phyloP scores from a whole-genome alignment of 2,888 invertebrate species.

The Chalcis sispes region DNA sequence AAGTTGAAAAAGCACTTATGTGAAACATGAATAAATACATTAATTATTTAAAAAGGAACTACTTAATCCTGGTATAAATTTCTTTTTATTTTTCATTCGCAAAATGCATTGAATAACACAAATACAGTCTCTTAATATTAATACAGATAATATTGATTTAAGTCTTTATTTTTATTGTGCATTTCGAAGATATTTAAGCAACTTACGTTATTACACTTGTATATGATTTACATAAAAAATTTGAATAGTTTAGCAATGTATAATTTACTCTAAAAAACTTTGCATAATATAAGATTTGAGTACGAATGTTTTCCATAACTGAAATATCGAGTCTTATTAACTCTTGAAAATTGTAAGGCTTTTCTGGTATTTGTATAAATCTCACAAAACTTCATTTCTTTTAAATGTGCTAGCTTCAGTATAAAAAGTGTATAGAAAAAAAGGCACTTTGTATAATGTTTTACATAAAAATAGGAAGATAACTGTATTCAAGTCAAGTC shows the following conservation, averaged over 20 bases:
- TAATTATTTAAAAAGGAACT: conserved; percentile 49
- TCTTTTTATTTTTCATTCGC: conserved; percentile 28
- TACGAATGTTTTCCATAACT: conserved; percentile 42
- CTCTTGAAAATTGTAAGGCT: conserved; percentile 47
- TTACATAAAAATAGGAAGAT: conserved; percentile 55
- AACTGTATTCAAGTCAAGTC: conserved; percentile 33
- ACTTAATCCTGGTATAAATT: conserved; percentile 31
- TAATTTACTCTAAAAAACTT: conserved; percentile 48
- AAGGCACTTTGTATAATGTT: conserved; percentile 57
- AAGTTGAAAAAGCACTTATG: conserved; percentile 44
- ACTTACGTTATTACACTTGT: conserved; percentile 27
- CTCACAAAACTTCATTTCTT: conserved; percentile 43
- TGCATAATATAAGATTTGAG: conserved; percentile 40
- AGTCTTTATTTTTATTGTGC: conserved; percentile 54
- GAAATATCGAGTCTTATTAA: conserved; percentile 45
- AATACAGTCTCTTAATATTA: conserved; percentile 50
- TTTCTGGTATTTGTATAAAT: conserved; percentile 51
- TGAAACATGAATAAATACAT: conserved; percentile 33
- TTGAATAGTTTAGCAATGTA: conserved; percentile 29
- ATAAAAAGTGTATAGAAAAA: conserved; percentile 58
- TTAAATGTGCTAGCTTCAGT: conserved; percentile 47
- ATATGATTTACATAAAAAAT: conserved; percentile 45
- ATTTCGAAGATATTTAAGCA: conserved; percentile 49
- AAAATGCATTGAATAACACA: conserved; percentile 49
- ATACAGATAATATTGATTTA: too few species aligned